These are phyloP conservation scores for Amazona vittata DNA, from an alignment of 2,113 vertebrate species.

Conservation along the genomic window DNA sequence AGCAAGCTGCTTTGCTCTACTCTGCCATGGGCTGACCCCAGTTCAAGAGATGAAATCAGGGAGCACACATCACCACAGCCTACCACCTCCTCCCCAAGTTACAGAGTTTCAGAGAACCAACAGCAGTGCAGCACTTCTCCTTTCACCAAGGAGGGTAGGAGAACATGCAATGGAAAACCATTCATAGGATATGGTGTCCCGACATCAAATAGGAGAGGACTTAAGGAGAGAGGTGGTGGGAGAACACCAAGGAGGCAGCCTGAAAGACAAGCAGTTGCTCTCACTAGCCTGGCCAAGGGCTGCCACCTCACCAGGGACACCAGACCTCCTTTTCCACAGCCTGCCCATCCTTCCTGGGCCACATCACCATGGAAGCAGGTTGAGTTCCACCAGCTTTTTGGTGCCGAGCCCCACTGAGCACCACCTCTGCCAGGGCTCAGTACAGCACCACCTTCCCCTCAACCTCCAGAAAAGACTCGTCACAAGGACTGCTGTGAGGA, in stretches of 20 bases:
- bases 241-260: neutral
- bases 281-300: neutral
- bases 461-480: neutral
- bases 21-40: fast-evolving
- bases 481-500: neutral
- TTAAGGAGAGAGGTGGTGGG: neutral
- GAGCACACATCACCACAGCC: neutral
- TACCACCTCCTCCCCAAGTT: neutral
- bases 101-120: neutral
- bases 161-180: neutral
- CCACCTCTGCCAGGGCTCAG: neutral
- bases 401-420: fast-evolving
- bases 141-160: neutral
- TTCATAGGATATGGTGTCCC: neutral
- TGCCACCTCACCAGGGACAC: neutral
- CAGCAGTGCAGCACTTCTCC: neutral
- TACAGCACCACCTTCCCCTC: fast-evolving
- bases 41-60: fast-evolving
- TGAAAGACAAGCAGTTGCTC: fast-evolving
- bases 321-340: neutral
- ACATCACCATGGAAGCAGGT: neutral
- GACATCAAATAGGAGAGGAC: neutral
- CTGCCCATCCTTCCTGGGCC: neutral
- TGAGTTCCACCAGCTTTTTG: neutral
- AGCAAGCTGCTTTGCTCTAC: fast-evolving